Conservation (phyloP, 2,113 vertebrate species). For the Theropithecus gelada region DNA sequence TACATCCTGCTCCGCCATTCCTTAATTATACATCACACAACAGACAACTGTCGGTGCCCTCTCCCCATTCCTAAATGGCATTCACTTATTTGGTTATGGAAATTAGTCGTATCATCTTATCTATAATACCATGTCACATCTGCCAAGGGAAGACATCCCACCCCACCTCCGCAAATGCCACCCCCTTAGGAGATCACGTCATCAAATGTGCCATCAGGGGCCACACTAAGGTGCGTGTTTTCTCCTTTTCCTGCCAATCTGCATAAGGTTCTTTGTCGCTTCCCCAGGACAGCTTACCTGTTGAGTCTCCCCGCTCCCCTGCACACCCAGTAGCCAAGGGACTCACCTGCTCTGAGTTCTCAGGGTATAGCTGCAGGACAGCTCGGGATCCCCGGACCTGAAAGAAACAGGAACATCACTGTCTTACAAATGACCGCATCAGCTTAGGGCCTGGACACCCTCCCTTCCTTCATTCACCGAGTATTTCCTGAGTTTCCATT, state of each 20-base stretch:
- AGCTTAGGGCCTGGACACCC: background rate
- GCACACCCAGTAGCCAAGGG: too few relatives aligned
- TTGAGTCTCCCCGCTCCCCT: accelerated
- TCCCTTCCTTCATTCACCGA: background rate
- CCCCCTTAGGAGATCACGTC: background rate
- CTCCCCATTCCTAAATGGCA: background rate
- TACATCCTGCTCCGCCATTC: background rate
- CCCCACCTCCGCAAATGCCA: too few relatives aligned
- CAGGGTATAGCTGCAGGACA: slow-evolving; percentile 96
- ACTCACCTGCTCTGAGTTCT: slow-evolving; percentile 95
- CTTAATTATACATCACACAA: background rate
- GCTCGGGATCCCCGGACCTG: slow-evolving; percentile 93
- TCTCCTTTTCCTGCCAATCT: background rate
- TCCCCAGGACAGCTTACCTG: background rate
- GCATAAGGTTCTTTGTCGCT: background rate
- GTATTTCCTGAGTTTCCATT: background rate
- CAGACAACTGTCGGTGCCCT: background rate
- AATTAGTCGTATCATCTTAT: background rate
- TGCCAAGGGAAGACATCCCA: background rate
- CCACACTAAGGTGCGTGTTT: background rate
- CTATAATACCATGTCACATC: background rate
- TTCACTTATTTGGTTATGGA: background rate
- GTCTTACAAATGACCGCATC: background rate
- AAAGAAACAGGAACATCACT: background rate
- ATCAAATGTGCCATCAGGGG: background rate